phyloP scores from a whole-genome alignment of 1,140 invertebrate species.

The Drosophila yakuba region DNA sequence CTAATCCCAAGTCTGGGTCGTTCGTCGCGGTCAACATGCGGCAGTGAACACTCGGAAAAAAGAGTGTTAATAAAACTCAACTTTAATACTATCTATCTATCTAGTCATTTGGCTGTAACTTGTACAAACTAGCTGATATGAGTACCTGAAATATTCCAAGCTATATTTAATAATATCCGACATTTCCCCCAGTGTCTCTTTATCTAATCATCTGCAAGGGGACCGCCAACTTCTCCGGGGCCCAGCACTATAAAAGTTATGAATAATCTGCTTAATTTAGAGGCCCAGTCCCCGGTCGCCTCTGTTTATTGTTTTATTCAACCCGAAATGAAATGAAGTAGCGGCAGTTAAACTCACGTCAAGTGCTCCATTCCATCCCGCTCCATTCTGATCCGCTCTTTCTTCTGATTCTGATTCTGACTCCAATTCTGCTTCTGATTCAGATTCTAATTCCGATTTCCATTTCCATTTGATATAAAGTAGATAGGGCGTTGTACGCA shows the following conservation, averaged over 20 bases:
- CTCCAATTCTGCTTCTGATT: slow-evolving; percentile 8
- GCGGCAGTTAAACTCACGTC: slow-evolving; percentile 66
- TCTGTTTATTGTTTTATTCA: slow-evolving; percentile 79
- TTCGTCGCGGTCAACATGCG: slow-evolving; percentile 74
- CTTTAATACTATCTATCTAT: neutral
- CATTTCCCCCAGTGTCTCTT: slow-evolving; percentile 32
- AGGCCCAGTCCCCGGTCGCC: slow-evolving; percentile 35
- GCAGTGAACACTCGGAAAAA: slow-evolving; percentile 20
- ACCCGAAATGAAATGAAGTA: slow-evolving; percentile 72
- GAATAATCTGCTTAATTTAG: slow-evolving; percentile 74
- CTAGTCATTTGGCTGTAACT: too few species aligned
- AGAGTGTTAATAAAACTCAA: too few species aligned
- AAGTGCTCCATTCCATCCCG: slow-evolving; percentile 57
- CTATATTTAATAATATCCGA: neutral
- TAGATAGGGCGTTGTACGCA: slow-evolving; percentile 24
- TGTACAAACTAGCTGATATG: too few species aligned
- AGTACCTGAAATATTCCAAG: too few species aligned
- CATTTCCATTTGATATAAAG: slow-evolving; percentile 17
- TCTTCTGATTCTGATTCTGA: slow-evolving; percentile 17
- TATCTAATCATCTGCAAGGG: slow-evolving; percentile 77
- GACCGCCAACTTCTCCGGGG: slow-evolving; percentile 23
- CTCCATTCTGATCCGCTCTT: slow-evolving; percentile 19
- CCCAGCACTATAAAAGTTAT: slow-evolving; percentile 67
- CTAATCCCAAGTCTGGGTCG: slow-evolving; percentile 44
- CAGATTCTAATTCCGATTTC: slow-evolving; percentile 12